Base-by-base conservation (phyloP, 30 jellyfish, hydroid and myxozoan species). In the Aurelia coerulea region DNA sequence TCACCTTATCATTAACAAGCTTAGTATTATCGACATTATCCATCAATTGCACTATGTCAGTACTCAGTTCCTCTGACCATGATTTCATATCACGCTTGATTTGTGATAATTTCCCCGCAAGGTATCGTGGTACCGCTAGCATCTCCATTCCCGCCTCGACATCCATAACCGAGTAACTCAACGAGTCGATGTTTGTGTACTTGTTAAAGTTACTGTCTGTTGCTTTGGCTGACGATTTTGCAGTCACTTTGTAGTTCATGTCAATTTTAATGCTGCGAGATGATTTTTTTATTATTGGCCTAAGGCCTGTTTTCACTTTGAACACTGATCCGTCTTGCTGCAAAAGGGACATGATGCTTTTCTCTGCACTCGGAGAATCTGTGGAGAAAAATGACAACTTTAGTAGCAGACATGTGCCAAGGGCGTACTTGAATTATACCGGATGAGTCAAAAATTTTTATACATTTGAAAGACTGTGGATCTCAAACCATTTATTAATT, bases 241-340 rank as follows among this genome's bases (percentile, higher is more conserved):
- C 87, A 9, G 93, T 75, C 56, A 79, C 81, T 70, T 85, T 84
- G 59, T 88, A 81, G 35, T 87, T 84, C 59, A 84, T 76, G 52
- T 62, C 90, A 32, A 94, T 60, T 23, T 52, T 76, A 19, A 88
- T 54, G 34, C 64, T 73, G 7, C 89, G 85, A 14, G 91, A 62
- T 11, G 87, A 65, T 58, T 89, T 89, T 15, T 37, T 42, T 2
- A 94, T 49, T 4, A 90, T 62, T 7, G 99, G 95, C 46, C 88
- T 34, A 53, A 94, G 73, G 49, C 99, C 99, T 49, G 97, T 59
- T 67, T 88, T 94, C 88, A 94, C 66, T 76, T 73, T 73, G 89
- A 94, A 94, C 4, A 89, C 79, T 1, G 97, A 64, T 15, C 83
- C 92, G 2, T 83, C 89, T 17, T 89, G 90, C 16, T 90, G 93